These are phyloP conservation scores for rabbit (Oryctolagus cuniculus) DNA, from an alignment of 2,113 vertebrate genomes.

Conservation along the genomic window mOryCun1.1 NC_091451.1:28079001-28079500, in stretches of 20 bases:
- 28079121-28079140: not conserved
- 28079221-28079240: not conserved
- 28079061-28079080: not conserved
- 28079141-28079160: not conserved
- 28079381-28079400: not conserved
- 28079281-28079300: not conserved
- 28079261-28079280: not conserved
- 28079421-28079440: not conserved
- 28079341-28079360: not conserved
- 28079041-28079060: not conserved
- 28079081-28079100: not conserved
- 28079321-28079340: not conserved
- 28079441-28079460: too few species aligned
- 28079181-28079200: not conserved
- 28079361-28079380: not conserved
- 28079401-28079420: not conserved
- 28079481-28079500: too few species aligned
- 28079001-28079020: too few species aligned
- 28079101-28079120: not conserved
- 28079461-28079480: too few species aligned
- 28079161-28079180: not conserved
- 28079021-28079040: not conserved
- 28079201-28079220: slow-evolving; percentile 5
- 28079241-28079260: not conserved
- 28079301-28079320: not conserved